Evolutionary conservation across 2,888 invertebrate species (phyloP), one percentile per base, ranked within the genome.

Genomic region (Melanargia galathea): DNA sequence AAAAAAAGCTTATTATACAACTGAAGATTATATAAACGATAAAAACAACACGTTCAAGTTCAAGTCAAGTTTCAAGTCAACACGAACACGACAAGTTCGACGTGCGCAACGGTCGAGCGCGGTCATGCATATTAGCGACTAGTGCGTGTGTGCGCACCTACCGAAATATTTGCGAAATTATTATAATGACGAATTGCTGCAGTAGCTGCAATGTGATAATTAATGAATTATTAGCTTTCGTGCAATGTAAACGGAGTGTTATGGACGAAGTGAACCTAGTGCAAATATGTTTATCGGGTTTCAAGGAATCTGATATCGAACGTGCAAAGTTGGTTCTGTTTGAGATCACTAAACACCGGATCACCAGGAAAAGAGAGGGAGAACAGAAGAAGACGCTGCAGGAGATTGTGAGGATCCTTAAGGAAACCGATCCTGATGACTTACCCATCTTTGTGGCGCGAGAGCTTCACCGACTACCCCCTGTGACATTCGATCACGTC

Each of bases 281-380:
- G 5, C 38, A 38, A n/a, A n/a, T 38, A n/a, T 38, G 38, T 38
- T n/a, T 38, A 38, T 38, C 38, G 38, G 38, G 38, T n/a, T 38
- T 38, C 38, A 38, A 38, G 38, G 38, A 38, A 38, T 38, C 38
- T n/a, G 38, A 38, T 38, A 38, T 38, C 38, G 38, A 38, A 38
- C 11, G 38, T 38, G 38, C 38, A 38, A 38, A 38, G 38, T 38
- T 38, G 5, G n/a, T 38, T 38, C n/a, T 38, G 1, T 38, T n/a
- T 38, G 38, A 38, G 38, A 5, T n/a, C n/a, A 38, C 38, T 38
- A 38, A 38, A 38, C 38, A 38, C 7, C 13, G 38, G n/a, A 38
- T 38, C n/a, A 38, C 38, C 5, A 38, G 38, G 38, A 38, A 38
- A 38, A 13, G 38, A 38, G 38, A 38, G 38, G 38, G 38, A 2